Percentiles rank a stretch among this genome's conserved stretches.
phyloP scores from a whole-genome alignment of 2,113 vertebrate species.

The Rattus rattus region DNA sequence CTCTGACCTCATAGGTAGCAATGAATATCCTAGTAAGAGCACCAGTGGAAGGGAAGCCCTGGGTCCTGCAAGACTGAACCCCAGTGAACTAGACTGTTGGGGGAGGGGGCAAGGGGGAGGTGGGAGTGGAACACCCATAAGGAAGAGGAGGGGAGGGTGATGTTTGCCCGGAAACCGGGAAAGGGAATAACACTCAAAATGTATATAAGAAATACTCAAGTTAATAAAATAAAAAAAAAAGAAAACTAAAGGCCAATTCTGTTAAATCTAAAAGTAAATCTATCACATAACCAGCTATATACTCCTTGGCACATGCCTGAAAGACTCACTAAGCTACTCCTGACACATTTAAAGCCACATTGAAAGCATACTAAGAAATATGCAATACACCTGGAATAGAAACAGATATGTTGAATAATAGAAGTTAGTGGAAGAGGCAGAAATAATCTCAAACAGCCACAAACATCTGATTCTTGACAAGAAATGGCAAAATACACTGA shows the following conservation, averaged over 20 bases:
- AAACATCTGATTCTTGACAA: neutral
- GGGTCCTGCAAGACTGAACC: no score
- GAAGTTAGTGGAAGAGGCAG: neutral
- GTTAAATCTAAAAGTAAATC: neutral
- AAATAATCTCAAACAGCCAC: neutral
- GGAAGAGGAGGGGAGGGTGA: no score
- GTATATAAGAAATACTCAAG: no score
- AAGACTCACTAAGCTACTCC: neutral
- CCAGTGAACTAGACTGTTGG: no score
- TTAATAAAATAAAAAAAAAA: no score
- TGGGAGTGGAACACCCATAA: no score
- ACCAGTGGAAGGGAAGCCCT: no score
- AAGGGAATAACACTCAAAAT: no score
- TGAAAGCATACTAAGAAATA: neutral
- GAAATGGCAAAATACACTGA: neutral
- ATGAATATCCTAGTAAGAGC: no score
- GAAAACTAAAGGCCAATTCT: neutral
- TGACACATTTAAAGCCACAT: neutral
- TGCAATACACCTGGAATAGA: neutral
- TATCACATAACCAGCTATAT: neutral
- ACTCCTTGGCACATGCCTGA: neutral
- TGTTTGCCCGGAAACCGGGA: no score
- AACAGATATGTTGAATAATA: neutral
- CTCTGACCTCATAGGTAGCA: no score
- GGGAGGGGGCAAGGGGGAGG: no score